Evolutionary conservation across 2,888 invertebrate species (phyloP).

Genomic region (Elmis aenea): DNA sequence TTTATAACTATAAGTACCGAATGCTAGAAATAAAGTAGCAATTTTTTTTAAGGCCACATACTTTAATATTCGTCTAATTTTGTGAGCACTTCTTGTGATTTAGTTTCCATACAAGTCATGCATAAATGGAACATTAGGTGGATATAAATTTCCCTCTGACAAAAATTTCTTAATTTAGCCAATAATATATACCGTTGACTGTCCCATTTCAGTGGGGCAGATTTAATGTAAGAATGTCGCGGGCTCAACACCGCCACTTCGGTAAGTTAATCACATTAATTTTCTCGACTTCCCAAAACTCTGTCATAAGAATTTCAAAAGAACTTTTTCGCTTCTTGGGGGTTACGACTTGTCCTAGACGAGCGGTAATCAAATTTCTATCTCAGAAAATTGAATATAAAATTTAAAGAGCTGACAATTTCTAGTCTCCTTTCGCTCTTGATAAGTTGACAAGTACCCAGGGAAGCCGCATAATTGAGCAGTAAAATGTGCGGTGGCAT

Average conservation of each 20-base stretch:
- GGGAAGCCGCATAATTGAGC: constrained; percentile 44
- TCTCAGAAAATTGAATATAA: constrained; percentile 46
- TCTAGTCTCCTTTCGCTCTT: constrained; percentile 30
- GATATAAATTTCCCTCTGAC: too few species aligned
- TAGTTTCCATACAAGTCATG: too few species aligned
- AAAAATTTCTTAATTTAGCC: too few species aligned
- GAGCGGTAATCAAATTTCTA: constrained; percentile 42
- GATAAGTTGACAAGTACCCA: constrained; percentile 44
- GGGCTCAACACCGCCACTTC: constrained; percentile 16
- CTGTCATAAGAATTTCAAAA: constrained; percentile 30
- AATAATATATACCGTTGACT: too few species aligned
- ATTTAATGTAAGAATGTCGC: too few species aligned
- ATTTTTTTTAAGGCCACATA: too few species aligned
- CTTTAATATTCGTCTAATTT: too few species aligned
- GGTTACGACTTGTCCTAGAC: constrained; percentile 36
- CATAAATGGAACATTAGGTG: too few species aligned
- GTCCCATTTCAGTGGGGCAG: too few species aligned
- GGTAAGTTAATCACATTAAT: constrained; percentile 28
- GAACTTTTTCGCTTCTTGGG: constrained; percentile 27
- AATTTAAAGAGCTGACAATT: constrained; percentile 46
- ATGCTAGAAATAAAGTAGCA: too few species aligned
- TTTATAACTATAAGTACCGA: too few species aligned
- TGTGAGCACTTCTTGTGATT: too few species aligned
- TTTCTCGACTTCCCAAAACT: constrained; percentile 25
- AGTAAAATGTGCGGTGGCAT: constrained; percentile 36